Evolutionary conservation across 2,797 vertebrate genomes (phyloP).

Genomic region (Loriculus beryllinus): DNA sequence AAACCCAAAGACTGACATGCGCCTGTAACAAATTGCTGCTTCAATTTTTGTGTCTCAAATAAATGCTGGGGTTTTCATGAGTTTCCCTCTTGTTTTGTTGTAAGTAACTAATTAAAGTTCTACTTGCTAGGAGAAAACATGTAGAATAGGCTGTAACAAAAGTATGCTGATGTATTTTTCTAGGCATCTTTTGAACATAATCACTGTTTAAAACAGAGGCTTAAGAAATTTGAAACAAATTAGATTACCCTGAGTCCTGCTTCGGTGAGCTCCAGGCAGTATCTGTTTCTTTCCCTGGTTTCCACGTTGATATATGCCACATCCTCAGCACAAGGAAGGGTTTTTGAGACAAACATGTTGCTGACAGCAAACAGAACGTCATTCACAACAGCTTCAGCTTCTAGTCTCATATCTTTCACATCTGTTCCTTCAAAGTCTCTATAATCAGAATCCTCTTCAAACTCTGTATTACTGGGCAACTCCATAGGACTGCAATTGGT

Average conservation of each 20-base stretch:
- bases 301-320: constrained; percentile 95
- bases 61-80: neutral
- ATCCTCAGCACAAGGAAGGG: constrained; percentile 83
- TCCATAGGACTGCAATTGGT: constrained; percentile 84
- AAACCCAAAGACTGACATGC: neutral
- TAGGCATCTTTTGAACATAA: neutral
- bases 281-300: constrained; percentile 88
- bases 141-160: neutral
- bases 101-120: neutral
- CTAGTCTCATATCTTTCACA: constrained; percentile 94
- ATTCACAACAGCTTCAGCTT: constrained; percentile 93
- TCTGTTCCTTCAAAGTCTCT: constrained; percentile 80
- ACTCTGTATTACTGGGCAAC: constrained; percentile 72
- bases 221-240: constrained; percentile 9
- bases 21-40: neutral
- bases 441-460: constrained; percentile 81
- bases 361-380: constrained; percentile 93
- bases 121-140: neutral
- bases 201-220: neutral
- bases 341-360: constrained; percentile 92
- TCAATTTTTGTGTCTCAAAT: neutral
- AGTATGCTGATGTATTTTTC: neutral
- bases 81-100: neutral
- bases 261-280: constrained; percentile 94
- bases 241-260: constrained; percentile 89